Evolutionary conservation across 2,797 vertebrate species (phyloP), one percentile per base, ranked within the genome.

Genomic region (Ceyx erithaca): DNA sequence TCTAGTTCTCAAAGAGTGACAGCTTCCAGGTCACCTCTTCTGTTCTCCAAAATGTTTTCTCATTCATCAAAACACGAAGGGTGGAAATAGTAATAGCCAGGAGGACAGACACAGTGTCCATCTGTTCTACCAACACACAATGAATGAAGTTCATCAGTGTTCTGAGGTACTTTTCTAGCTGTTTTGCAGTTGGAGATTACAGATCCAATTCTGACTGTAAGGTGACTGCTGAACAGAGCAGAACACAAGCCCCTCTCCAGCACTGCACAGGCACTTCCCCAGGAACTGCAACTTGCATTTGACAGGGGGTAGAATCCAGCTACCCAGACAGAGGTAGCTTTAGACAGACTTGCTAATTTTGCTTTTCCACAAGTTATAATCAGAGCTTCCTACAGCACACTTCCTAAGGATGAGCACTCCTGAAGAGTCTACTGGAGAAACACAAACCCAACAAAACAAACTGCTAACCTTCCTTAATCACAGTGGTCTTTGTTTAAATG

Each of bases 381-480:
- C 77, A 92, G 73, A 88, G 63, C 86, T 51, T 93, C 86, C 84
- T 68, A 41, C 76, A 25, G 55, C 76, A 58, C 6, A 58, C 6
- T 77, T 68, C 43, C 64, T 45, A 67, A 67, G 52, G 63, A 90
- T 49, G n/a, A 93, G 49, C 35, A 14, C 54, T 92, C 64, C n/a
- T 40, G 51, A 73, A 88, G 22, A 81, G 30, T 10, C 61, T 70
- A 63, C 67, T 43, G 19, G 51, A 3, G 45, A 3, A 22, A 64
- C 71, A 37, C 37, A 52, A 40, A 18, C 35, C 31, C 19, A n/a
- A 23, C 46, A 48, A 46, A 48, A 12, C 41, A 7, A 49, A 49
- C 19, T 10, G 57, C 85, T 75, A 95, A 89, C 93, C 92, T 90
- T 28, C 46, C 85, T 64, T 77, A 90, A 88, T 82, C 80, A 80